phyloP scores from a whole-genome alignment of 2,888 invertebrate genomes.

The Papilio gigon region DNA sequence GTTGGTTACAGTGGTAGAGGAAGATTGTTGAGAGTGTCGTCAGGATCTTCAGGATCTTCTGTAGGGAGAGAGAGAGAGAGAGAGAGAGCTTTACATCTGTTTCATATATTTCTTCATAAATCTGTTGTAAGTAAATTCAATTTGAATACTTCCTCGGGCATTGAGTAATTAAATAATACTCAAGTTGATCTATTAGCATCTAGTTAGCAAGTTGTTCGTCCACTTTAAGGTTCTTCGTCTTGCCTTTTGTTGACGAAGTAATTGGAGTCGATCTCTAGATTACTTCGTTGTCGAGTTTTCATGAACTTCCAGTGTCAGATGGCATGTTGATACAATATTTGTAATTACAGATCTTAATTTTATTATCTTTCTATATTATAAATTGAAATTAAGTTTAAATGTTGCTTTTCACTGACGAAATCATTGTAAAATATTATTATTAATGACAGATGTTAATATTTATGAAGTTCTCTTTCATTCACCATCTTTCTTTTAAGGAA shows the following conservation, averaged over 20 bases:
- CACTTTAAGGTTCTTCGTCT: not conserved
- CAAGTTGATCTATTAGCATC: constrained; percentile 9
- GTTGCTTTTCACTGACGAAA: too few relatives aligned
- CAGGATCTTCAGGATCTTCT: too few relatives aligned
- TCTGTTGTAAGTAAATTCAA: too few relatives aligned
- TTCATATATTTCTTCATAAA: too few relatives aligned
- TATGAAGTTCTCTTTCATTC: too few relatives aligned
- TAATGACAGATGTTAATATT: too few relatives aligned
- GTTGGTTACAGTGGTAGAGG: too few relatives aligned
- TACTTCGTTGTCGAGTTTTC: constrained; percentile 9
- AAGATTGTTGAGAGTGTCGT: too few relatives aligned
- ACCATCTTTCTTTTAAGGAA: not conserved
- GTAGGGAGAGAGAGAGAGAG: too few relatives aligned
- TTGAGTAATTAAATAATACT: not conserved
- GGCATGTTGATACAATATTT: not conserved
- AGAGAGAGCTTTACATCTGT: too few relatives aligned
- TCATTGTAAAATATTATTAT: too few relatives aligned
- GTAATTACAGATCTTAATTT: not conserved
- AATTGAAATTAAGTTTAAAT: not conserved
- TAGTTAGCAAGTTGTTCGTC: constrained; percentile 5
- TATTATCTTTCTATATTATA: not conserved
- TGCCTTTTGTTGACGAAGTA: constrained; percentile 1
- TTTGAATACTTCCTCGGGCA: not conserved
- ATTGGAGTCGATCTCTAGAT: constrained; percentile 17
- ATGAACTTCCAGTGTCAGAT: not conserved